Conservation (phyloP, 2,113 vertebrate species). For the Formicarius rufipectus region DNA sequence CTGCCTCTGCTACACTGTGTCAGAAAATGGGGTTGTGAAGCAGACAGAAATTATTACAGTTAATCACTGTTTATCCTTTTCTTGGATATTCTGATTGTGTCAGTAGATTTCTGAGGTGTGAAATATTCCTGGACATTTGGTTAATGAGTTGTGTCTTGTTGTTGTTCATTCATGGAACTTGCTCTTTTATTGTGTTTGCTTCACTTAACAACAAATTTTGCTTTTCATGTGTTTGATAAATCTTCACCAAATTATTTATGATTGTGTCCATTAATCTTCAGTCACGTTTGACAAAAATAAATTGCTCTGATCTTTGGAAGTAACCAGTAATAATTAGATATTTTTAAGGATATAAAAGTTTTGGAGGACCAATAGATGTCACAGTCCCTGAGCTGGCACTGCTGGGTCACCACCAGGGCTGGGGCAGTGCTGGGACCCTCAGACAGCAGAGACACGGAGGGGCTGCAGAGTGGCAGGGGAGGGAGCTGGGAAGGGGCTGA, state of each 20-base stretch:
- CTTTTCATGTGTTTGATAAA: slow-evolving; percentile 72
- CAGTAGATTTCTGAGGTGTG: slow-evolving; percentile 74
- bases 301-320: slow-evolving; percentile 82
- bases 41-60: neutral
- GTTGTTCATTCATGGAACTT: slow-evolving; percentile 77
- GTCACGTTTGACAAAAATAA: slow-evolving; percentile 79
- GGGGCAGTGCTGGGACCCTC: neutral
- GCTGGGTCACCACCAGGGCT: no score
- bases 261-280: slow-evolving; percentile 82
- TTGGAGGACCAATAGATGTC: slow-evolving; percentile 41
- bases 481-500: neutral
- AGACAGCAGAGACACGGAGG: neutral
- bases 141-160: slow-evolving; percentile 78
- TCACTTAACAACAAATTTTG: slow-evolving; percentile 79
- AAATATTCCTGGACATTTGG: slow-evolving; percentile 72
- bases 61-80: slow-evolving; percentile 58
- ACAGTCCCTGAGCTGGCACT: no score
- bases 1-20: neutral
- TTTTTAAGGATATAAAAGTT: slow-evolving; percentile 65
- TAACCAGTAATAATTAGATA: slow-evolving; percentile 74
- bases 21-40: slow-evolving; percentile 25
- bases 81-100: slow-evolving; percentile 47
- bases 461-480: neutral
- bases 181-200: slow-evolving; percentile 78
- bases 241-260: slow-evolving; percentile 77